Conservation (phyloP, 2,113 vertebrate genomes). For the Puma concolor region DNA sequence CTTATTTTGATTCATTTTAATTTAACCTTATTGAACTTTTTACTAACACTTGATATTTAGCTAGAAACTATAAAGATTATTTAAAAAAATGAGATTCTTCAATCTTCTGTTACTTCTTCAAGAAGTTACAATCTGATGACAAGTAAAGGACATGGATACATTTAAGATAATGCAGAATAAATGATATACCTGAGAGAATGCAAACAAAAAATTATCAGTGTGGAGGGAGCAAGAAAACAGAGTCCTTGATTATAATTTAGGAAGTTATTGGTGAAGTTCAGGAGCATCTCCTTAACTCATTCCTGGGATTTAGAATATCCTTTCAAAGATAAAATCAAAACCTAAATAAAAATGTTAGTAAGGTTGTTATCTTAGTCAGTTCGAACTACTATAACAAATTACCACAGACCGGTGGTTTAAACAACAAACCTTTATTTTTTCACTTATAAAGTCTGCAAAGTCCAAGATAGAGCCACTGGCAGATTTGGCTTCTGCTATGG, state of each 20-base stretch:
- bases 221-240: background rate
- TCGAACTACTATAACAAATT: background rate
- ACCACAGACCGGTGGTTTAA: background rate
- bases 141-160: background rate
- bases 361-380: background rate
- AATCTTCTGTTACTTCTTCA: background rate
- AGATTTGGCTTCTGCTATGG: background rate
- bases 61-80: background rate
- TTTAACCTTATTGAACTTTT: background rate
- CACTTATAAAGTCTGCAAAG: background rate
- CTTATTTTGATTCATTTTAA: conserved; percentile 26
- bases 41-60: background rate
- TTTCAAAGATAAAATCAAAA: conserved; percentile 11
- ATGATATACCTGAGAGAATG: background rate
- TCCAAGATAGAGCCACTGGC: background rate
- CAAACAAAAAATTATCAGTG: background rate
- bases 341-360: background rate
- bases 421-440: background rate
- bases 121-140: background rate
- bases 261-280: background rate
- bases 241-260: background rate
- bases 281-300: background rate
- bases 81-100: background rate
- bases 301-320: background rate
- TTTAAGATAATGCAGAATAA: background rate